A percentile compares a stretch with the other conserved stretches of the same genome.
phyloP scores from a whole-genome alignment of 1,140 invertebrate genomes.

The Panulirus ornatus region DNA sequence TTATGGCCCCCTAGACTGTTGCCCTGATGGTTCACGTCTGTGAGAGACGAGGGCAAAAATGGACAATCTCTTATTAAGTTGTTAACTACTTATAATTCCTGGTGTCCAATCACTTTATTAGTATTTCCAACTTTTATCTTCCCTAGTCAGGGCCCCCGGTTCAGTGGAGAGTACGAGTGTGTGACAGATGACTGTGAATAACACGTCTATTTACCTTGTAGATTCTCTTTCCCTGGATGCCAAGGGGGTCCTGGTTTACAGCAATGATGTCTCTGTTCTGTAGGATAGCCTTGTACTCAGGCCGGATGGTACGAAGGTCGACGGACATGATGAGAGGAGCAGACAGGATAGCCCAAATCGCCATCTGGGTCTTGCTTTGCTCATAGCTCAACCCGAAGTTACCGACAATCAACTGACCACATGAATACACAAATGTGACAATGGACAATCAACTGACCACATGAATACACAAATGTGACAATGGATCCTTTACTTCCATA shows the following conservation, averaged over 20 bases:
- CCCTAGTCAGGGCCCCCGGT: too few species aligned
- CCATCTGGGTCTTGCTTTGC: slow-evolving; percentile 79
- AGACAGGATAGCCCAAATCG: slow-evolving; percentile 79
- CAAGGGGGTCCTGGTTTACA: slow-evolving; percentile 78
- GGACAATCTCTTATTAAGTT: too few species aligned
- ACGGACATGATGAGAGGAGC: slow-evolving; percentile 80
- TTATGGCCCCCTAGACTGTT: too few species aligned
- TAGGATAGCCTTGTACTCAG: slow-evolving; percentile 77
- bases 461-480: too few species aligned
- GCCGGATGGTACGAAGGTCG: slow-evolving; percentile 77
- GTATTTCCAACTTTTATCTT: not conserved
- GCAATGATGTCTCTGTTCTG: slow-evolving; percentile 77
- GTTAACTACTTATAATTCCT: too few species aligned
- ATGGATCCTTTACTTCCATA: too few species aligned
- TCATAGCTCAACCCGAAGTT: slow-evolving; percentile 78
- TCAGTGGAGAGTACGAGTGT: not conserved
- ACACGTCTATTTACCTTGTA: slow-evolving; percentile 71
- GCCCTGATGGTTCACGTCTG: too few species aligned
- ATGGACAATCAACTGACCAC: too few species aligned
- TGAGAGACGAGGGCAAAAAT: too few species aligned
- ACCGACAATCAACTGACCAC: slow-evolving; percentile 78
- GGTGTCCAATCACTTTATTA: too few species aligned
- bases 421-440: too few species aligned
- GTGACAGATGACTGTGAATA: not conserved
- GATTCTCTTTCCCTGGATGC: slow-evolving; percentile 79